A percentile compares a stretch with the other conserved stretches of the same genome.
Evolutionary conservation across 2,797 vertebrate species (phyloP).

Genomic region (Notamacropus eugenii): DNA sequence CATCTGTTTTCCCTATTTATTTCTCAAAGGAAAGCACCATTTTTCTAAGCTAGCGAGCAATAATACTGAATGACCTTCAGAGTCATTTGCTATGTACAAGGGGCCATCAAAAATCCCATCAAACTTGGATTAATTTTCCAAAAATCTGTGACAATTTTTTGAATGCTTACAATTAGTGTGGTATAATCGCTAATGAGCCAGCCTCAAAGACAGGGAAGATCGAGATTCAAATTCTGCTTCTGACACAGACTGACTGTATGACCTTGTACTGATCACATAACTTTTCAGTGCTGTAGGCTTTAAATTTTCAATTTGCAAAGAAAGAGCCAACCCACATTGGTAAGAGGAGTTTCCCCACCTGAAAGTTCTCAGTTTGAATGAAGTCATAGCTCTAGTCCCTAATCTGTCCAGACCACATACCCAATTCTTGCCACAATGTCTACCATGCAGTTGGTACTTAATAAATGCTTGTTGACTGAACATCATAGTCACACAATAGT

Average conservation of each 20-base stretch:
- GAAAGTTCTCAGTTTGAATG: not conserved
- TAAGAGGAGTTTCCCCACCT: not conserved
- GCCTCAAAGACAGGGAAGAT: not conserved
- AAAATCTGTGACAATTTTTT: not conserved
- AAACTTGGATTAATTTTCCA: not conserved
- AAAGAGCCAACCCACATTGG: not conserved
- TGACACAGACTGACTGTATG: not conserved
- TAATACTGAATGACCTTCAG: not conserved
- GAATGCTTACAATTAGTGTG: not conserved
- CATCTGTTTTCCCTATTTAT: slow-evolving; percentile 64
- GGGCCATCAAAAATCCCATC: not conserved
- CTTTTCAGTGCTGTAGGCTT: not conserved
- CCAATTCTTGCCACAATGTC: not conserved
- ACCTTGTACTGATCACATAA: not conserved
- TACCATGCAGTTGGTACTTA: not conserved
- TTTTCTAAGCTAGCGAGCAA: not conserved
- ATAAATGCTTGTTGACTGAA: not conserved
- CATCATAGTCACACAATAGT: not conserved
- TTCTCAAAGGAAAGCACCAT: slow-evolving; percentile 36
- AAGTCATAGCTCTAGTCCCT: not conserved
- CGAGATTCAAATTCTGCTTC: not conserved
- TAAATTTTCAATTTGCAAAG: not conserved
- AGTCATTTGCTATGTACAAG: not conserved
- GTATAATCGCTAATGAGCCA: not conserved
- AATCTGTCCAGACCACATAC: not conserved